Conservation (phyloP, 1,140 invertebrate genomes). For the Solenopsis fugax region DNA sequence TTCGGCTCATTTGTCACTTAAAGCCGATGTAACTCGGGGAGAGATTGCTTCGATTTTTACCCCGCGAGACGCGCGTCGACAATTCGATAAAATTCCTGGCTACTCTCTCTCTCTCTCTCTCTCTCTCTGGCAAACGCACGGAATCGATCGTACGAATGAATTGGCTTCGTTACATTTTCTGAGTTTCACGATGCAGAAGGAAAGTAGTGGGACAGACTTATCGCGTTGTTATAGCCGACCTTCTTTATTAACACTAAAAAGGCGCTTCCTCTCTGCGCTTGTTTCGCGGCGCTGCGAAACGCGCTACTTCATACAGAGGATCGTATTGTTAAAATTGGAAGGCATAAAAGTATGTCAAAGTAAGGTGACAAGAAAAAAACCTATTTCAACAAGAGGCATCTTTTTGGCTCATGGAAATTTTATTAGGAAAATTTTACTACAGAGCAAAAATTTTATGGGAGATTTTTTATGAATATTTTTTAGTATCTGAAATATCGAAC, state of each 20-base stretch:
- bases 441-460: not conserved
- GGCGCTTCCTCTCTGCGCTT: not conserved
- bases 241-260: slow-evolving; percentile 51
- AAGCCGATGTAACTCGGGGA: slow-evolving; percentile 26
- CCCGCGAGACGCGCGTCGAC: not conserved
- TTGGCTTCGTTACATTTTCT: slow-evolving; percentile 31
- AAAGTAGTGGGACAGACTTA: not conserved
- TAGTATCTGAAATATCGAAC: not conserved
- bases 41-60: slow-evolving; percentile 26
- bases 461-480: not conserved
- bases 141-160: slow-evolving; percentile 17
- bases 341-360: not conserved
- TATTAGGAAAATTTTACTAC: not conserved
- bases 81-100: slow-evolving; percentile 1
- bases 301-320: not conserved
- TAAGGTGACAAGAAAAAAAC: not conserved
- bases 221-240: not conserved
- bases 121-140: too few relatives aligned
- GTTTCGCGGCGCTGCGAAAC: slow-evolving; percentile 7
- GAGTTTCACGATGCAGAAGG: not conserved
- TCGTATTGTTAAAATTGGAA: slow-evolving; percentile 16
- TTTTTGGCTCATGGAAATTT: not conserved
- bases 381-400: not conserved
- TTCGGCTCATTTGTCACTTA: slow-evolving; percentile 41
- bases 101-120: not conserved